Evolutionary conservation across 1,140 invertebrate species (phyloP), one percentile per base, ranked within the genome.

Genomic region (Penaeus indicus): DNA sequence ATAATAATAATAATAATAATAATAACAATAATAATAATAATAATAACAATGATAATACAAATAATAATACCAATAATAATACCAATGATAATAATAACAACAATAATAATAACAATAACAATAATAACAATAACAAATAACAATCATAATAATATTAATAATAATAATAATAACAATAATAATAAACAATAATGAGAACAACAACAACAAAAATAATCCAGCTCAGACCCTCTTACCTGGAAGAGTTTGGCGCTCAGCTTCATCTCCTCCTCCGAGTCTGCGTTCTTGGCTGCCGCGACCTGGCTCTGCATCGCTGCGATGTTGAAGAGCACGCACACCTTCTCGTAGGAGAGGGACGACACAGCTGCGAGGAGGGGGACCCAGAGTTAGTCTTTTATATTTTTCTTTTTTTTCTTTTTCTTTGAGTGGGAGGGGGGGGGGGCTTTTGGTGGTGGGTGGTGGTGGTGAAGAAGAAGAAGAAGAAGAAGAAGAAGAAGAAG

Each of bases 271-370:
- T 99, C 98, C 86, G 94, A 97, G 64, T 98, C 96, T 64, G 97
- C 93, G 32, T 96, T 96, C 93, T 99, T 97, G 84, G 95, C 94
- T 19, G 96, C 95, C 11, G 97, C 99, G 8, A 99, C 95, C 85
- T 96, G 95, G 92, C 96, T 97, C 93, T 99, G 97, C 90, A 99
- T 93, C 3, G 98, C 97, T 22, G 96, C 99, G 92, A 99, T 98
- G 93, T 99, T 99, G 93, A 99, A 99, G 3, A 99, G 94, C 78
- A 99, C 95, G 92, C 98, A 99, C 63, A 98, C 95, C 92, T 97
- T 97, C 93, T 99, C 99, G 93, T 97, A 99, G 10, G 95, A 94
- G 82, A 98, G 93, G 7, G 97, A 97, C 64, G 97, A 95, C 78
- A 97, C 94, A 22, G 97, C 90, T 91, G 85, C 4, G 83, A 75